Evolutionary conservation across 2,113 vertebrate species (phyloP).

Genomic region (Apteryx mantelli): DNA sequence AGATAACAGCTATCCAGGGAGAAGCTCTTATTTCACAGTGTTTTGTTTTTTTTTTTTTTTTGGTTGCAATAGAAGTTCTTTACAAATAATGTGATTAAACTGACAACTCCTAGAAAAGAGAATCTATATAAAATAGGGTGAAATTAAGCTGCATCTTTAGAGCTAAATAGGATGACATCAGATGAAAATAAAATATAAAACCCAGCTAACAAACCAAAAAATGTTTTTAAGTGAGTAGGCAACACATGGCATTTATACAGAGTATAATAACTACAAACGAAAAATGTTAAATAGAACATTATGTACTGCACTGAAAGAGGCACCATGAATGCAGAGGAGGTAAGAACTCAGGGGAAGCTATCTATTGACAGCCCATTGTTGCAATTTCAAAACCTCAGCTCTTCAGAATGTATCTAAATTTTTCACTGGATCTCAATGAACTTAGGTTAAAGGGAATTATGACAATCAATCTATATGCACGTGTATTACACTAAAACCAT

Average conservation of each 20-base stretch:
- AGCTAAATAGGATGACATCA: not conserved
- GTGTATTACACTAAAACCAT: not conserved
- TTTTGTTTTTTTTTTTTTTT: not conserved
- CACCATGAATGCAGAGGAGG: not conserved
- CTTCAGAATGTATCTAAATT: not conserved
- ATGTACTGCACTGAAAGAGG: not conserved
- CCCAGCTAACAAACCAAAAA: not conserved
- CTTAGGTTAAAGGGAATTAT: not conserved
- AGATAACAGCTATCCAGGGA: not conserved
- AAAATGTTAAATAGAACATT: not conserved
- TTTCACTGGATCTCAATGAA: not conserved
- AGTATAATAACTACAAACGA: slow-evolving; percentile 9
- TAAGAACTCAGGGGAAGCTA: not conserved
- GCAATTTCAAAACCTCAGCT: not conserved
- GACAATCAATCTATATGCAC: not conserved
- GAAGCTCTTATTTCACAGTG: not conserved
- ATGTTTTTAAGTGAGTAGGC: not conserved
- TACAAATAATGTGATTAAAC: not conserved
- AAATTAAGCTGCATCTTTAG: not conserved
- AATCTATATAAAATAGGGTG: not conserved
- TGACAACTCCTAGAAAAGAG: slow-evolving; percentile 14
- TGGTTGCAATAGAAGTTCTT: not conserved
- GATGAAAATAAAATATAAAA: slow-evolving; percentile 23
- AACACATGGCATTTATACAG: not conserved
- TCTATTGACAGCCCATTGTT: not conserved